Conservation (phyloP, 2,888 invertebrate genomes). For the Caenorhabditis afra region DNA sequence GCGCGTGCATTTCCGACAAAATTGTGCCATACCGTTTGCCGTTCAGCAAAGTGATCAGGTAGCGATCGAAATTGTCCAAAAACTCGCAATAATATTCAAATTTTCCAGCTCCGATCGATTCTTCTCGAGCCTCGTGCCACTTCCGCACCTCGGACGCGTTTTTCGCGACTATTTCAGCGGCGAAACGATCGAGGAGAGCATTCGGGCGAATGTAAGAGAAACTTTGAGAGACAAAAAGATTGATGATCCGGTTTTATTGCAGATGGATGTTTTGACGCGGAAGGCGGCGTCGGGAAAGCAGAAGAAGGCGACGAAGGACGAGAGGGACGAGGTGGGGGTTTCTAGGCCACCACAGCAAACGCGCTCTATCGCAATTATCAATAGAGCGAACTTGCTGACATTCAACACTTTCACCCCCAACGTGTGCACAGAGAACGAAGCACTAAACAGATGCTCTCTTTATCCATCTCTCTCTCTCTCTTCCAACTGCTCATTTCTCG, state of each 20-base stretch:
- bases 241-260: no score
- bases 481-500: constrained; percentile 11
- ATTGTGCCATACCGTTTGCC: constrained; percentile 46
- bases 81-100: no score
- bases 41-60: constrained; percentile 35
- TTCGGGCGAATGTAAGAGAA: constrained; percentile 27
- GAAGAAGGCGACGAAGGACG: no score
- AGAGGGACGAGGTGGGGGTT: constrained; percentile 22
- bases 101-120: constrained; percentile 34
- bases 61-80: no score
- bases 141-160: constrained; percentile 20
- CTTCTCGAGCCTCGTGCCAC: background rate
- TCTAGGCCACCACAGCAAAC: no score
- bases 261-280: constrained; percentile 12
- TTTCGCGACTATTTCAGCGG: constrained; percentile 43
- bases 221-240: no score
- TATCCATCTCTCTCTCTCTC: background rate
- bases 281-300: no score
- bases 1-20: constrained; percentile 36
- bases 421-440: no score
- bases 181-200: constrained; percentile 16
- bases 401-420: no score
- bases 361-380: no score
- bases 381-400: no score
- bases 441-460: constrained; percentile 2